A percentile compares a stretch with the other conserved stretches of the same genome.
Conservation (phyloP, 2,113 vertebrate species). For the Caretta caretta region DNA sequence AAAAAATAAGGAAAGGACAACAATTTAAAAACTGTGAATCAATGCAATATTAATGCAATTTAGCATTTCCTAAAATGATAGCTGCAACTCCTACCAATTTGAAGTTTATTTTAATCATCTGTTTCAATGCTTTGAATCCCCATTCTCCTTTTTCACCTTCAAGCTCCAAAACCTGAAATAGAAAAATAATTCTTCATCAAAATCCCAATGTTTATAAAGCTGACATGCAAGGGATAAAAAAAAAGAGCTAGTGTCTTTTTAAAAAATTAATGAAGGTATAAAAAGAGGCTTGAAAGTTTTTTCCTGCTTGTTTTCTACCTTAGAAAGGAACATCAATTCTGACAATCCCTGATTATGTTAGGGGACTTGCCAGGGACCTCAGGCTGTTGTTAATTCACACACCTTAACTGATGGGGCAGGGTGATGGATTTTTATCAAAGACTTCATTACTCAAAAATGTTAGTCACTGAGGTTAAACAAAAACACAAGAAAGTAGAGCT, state of each 20-base stretch:
- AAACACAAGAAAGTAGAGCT: not conserved
- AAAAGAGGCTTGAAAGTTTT: not conserved
- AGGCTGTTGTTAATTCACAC: not conserved
- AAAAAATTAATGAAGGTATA: not conserved
- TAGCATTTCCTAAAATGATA: constrained; percentile 12
- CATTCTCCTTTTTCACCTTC: constrained; percentile 99
- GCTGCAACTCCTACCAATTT: constrained; percentile 90
- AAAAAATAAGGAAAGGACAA: not conserved
- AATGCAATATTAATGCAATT: constrained; percentile 16
- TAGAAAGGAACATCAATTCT: not conserved
- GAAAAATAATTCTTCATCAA: constrained; percentile 37
- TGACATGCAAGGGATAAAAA: not conserved
- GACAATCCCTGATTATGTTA: not conserved
- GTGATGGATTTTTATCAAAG: not conserved
- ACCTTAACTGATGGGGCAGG: not conserved
- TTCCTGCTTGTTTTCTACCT: rapidly evolving
- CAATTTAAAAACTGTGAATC: not conserved
- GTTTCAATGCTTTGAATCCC: constrained; percentile 99
- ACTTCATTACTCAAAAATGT: not conserved
- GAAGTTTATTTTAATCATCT: constrained; percentile 99
- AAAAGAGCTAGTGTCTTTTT: not conserved
- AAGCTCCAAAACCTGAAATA: constrained; percentile 94
- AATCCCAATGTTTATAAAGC: not conserved
- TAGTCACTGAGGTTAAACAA: not conserved
- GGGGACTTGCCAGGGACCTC: not conserved